A percentile compares a stretch with the other conserved stretches of the same genome.
phyloP scores from a whole-genome alignment of 1,140 invertebrate genomes.

The Hermetia illucens region DNA sequence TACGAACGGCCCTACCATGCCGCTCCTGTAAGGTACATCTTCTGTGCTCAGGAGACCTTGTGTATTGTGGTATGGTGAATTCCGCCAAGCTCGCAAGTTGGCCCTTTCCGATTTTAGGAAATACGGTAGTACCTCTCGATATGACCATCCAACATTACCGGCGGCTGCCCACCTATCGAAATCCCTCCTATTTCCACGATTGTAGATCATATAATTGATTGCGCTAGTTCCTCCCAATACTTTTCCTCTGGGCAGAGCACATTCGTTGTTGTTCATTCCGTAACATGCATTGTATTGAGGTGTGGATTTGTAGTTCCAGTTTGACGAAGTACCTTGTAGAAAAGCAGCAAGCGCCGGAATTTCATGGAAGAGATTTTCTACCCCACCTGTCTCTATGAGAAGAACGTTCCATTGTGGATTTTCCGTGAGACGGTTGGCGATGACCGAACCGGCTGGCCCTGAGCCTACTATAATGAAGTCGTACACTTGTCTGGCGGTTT shows the following conservation, averaged over 20 bases:
- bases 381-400: constrained; percentile 49
- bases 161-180: constrained; percentile 59
- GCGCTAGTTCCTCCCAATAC: constrained; percentile 59
- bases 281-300: constrained; percentile 43
- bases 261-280: constrained; percentile 34
- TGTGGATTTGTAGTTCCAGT: constrained; percentile 58
- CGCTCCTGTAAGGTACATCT: constrained; percentile 37
- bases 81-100: constrained; percentile 31
- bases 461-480: constrained; percentile 81
- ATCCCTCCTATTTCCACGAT: constrained; percentile 60
- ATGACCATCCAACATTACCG: constrained; percentile 58
- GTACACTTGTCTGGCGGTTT: constrained; percentile 32
- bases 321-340: constrained; percentile 37
- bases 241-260: constrained; percentile 44
- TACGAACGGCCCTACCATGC: constrained; percentile 43
- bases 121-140: constrained; percentile 53
- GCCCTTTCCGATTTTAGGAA: constrained; percentile 46
- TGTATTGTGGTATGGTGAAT: constrained; percentile 39
- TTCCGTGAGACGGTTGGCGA: constrained; percentile 59
- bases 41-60: constrained; percentile 38
- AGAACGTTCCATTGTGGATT: constrained; percentile 36
- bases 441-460: constrained; percentile 65
- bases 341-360: constrained; percentile 46
- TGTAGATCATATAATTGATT: constrained; percentile 82
- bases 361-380: constrained; percentile 50